Evolutionary conservation across 2,888 invertebrate species (phyloP), one percentile per base, ranked within the genome.

Genomic region (Caenorhabditis zanzibari): DNA sequence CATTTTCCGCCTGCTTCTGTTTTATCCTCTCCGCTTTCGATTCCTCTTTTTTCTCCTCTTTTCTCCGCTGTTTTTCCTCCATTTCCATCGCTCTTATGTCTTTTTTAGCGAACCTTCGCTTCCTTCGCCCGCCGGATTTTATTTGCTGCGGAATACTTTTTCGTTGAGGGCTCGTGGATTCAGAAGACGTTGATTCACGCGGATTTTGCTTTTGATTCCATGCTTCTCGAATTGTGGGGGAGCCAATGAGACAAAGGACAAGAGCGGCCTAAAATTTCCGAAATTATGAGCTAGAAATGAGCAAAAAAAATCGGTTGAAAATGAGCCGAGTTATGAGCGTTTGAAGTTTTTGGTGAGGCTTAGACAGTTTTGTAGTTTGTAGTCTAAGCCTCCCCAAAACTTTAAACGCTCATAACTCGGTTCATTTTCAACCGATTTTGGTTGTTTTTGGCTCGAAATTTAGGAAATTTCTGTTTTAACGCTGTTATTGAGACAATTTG

Each of bases 11-110:
- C 32, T 69, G 63, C 41, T 69, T 69, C 35, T 44, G 24, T 22
- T 61, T 68, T 4, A 19, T 12, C 6, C 76, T 14, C 22, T 76
- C 76, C 19, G 58, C 49, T 19, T 69, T 76, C 26, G 61, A 35
- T 41, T 77, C 77, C 19, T 77, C 77, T 16, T 52, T 77, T 12
- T 77, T 77, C 52, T 77, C 77, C 38, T 47, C 54, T 35, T 54
- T 38, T 22, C 14, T 26, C 10, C 68, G n/a, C 24, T 61, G 49
- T 54, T 52, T 68, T 54, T 77, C 76, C 24, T 77, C 76, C 47
- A 47, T 59, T 32, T 76, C 75, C 75, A 69, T 61, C 5, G 69
- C 69, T 10, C 49, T 38, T 16, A 77, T 77, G 12, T 77, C 77
- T 41, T 77, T 77, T 32, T 71, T 69, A 19, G 32, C 59, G 41